phyloP scores from a whole-genome alignment of 2,113 vertebrate species.

The Leptodactylus fuscus region DNA sequence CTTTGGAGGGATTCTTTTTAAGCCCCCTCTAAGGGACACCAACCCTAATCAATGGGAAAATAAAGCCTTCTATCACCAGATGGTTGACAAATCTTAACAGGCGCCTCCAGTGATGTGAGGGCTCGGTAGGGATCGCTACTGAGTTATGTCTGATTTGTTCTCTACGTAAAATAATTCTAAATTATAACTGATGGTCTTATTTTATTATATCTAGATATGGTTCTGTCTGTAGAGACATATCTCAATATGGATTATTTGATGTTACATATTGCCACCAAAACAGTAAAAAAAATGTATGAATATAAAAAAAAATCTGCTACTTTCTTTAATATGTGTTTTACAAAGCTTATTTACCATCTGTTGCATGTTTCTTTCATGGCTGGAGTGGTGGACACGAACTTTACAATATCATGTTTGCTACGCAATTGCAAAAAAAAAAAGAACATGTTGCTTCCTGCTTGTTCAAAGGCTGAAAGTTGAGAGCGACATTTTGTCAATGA shows the following conservation, averaged over 20 bases:
- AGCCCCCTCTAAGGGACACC: slow-evolving; percentile 26
- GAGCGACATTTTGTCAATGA: slow-evolving; percentile 41
- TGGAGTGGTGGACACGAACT: neutral
- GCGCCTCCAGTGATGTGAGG: neutral
- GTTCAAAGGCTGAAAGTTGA: slow-evolving; percentile 26
- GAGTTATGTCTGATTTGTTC: neutral
- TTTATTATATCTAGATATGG: too few relatives aligned
- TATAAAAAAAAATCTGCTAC: neutral
- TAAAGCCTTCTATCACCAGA: neutral
- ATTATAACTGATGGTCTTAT: too few relatives aligned
- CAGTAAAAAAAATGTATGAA: neutral
- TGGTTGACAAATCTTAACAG: neutral
- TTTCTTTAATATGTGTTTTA: neutral
- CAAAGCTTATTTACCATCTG: neutral
- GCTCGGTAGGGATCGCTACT: neutral
- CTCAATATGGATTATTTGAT: neutral
- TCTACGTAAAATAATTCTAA: neutral
- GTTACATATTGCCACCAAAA: neutral
- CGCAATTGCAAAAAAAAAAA: slow-evolving; percentile 23
- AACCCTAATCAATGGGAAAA: slow-evolving; percentile 18
- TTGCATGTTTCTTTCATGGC: neutral
- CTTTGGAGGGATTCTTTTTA: slow-evolving; percentile 29
- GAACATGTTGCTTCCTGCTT: slow-evolving; percentile 48
- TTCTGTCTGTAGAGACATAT: neutral
- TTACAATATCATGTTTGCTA: slow-evolving; percentile 25